Evolutionary conservation across 2,888 invertebrate species (phyloP), one percentile per base, ranked within the genome.

Genomic region (Hyppa rectilinea): DNA sequence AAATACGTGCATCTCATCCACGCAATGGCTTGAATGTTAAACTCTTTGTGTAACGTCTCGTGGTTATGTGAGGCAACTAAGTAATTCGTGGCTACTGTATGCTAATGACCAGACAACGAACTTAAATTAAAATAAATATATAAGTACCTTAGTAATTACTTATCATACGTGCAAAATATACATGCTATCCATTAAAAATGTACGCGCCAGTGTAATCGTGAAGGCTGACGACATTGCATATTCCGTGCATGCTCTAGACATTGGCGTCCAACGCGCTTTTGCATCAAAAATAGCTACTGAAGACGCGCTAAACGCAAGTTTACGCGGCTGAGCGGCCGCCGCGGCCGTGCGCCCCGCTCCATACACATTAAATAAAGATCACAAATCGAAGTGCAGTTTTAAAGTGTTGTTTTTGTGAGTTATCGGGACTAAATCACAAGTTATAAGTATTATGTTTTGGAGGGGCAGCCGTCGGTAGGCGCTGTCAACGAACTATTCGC

Each of bases 171-270:
- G 65, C 66, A 71, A 71, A 71, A 53, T 76, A 64, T 43, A 83
- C 70, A 70, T 56, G 58, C 49, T 61, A 38, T 70, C 66, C 81
- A 87, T 87, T 84, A 81, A 80, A n/a, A 87, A 87, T 84, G 86
- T 80, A 75, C 80, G 84, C 85, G 82, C 77, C 85, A 77, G 87
- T 90, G 88, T 89, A 90, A 90, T 91, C 87, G 90, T 88, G 92
- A 92, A 92, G 94, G 91, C 92, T 93, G 93, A 92, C 93, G 94
- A 92, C 94, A 96, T 95, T 95, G 96, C 95, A 95, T 96, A 96
- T 96, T 96, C 95, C 93, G 87, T 95, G 94, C 95, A 95, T 95
- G 95, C 94, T 94, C 95, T 95, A 94, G 95, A 95, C 95, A 95
- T 95, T 96, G 95, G 94, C 95, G 94, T 93, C 94, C 93, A 93